Base-by-base conservation (phyloP, 1,140 invertebrate genomes). In the Chlorops oryzae region DNA sequence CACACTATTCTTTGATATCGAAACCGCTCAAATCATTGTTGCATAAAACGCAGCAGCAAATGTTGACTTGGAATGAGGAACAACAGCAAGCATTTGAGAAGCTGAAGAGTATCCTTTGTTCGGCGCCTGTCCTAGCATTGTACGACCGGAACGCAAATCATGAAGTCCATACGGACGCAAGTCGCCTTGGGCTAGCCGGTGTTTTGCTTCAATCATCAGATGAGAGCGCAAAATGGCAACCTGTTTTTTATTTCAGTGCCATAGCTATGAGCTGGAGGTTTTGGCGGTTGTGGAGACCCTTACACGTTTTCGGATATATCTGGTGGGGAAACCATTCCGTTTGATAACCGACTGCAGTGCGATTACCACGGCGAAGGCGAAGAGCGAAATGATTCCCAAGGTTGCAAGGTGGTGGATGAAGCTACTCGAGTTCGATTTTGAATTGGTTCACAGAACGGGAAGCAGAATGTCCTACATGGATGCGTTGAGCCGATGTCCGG, bases 341-440 rank as follows among this genome's bases (percentile, higher is more conserved):
- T 60, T 64, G 38, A 58, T 72, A 34, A 73, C 49, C 3, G 73
- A 61, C 60, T 74, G 73, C 46, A 64, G 62, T 24, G 68, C 72
- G 3, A 63, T 76, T 3, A 48, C 56, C 12, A 47, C 10, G 55
- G 59, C 42, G 73, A 73, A 0, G 44, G 73, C 18, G 13, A 71
- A 70, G 55, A 72, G 65, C 41, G 66, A 73, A 48, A 35, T 73
- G 5, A 54, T 59, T 21, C 63, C 56, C 5, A 43, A 55, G 23
- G 55, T 68, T 20, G 50, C 56, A 0, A 27, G 65, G 13, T 70
- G 54, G 50, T 50, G 48, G 39, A 13, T 57, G 2, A 45, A 45
- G 17, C 17, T 57, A 17, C 17, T 43, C 13, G 51, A 54, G 25
- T 57, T 44, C 39, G 37, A 53, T 25, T 56, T 13, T 23, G 23